Evolutionary conservation across 1,140 invertebrate genomes (phyloP), one percentile per base, ranked within the genome.

Genomic region (Panonychus citri): DNA sequence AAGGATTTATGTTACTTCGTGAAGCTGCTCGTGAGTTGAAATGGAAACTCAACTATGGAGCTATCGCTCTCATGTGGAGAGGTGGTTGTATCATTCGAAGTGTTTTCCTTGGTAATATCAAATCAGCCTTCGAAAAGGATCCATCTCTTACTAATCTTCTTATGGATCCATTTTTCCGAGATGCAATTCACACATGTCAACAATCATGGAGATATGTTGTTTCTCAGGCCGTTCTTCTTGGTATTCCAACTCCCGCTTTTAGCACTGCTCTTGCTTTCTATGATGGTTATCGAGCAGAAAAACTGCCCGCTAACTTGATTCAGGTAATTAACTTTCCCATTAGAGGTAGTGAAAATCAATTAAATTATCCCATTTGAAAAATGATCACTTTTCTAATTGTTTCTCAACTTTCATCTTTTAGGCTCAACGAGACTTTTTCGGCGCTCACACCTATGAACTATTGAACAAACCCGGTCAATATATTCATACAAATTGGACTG

Each of bases 61-160:
- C 84, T 39, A 96, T 99, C 64, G 94, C 95, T 17, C 72, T 98
- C 1, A 99, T 99, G 94, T 99, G 95, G 95, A 77, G 94, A 61
- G 95, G 95, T 25, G 95, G 95, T 34, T 99, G 95, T 68, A 99
- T 99, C 66, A 99, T 97, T 66, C 77, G 91, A 67, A 93, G 88
- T 68, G 83, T 78, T 0, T 98, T 99, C 69, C 73, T 99, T 55
- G 91, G 89, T 27, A 89, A 96, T 66, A 99, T 99, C 62, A 98
- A 97, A 73, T 72, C 78, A 42, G 94, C 94, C 0, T 98, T 90
- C 69, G 85, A 89, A 55, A 83, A 86, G 61, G 88, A 97, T 70
- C 82, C 87, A 8, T 73, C 83, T 52, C 71, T 98, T 5, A 76
- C 77, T 0, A 97, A 94, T 68, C 73, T 99, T n/a, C 70, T 99